Evolutionary conservation across 2,797 vertebrate species (phyloP).

Genomic region (Vespertilio murinus): DNA sequence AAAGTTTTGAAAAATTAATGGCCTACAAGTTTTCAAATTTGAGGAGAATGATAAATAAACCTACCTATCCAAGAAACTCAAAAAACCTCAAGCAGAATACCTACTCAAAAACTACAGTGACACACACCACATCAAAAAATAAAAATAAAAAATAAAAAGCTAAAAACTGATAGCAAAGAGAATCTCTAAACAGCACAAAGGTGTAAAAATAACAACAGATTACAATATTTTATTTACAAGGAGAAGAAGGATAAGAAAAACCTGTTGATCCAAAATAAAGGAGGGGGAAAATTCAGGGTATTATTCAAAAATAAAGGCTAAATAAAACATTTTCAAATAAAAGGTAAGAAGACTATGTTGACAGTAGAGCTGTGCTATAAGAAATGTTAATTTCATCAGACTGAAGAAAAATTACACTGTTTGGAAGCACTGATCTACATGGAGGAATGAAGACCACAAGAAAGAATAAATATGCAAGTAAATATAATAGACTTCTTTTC

Average conservation of each 20-base stretch:
- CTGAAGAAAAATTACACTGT: neutral
- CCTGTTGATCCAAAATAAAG: too few relatives aligned
- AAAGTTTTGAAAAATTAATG: neutral
- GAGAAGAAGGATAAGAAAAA: too few relatives aligned
- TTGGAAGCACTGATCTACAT: neutral
- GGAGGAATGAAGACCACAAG: too few relatives aligned
- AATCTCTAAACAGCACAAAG: neutral
- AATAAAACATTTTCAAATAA: too few relatives aligned
- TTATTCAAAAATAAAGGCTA: too few relatives aligned
- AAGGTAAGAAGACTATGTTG: too few relatives aligned
- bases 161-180: neutral
- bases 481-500: too few relatives aligned
- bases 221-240: neutral
- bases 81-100: neutral
- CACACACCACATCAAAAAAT: neutral
- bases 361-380: neutral
- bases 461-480: too few relatives aligned
- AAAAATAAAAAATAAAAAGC: neutral
- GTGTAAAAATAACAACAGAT: neutral
- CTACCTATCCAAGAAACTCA: neutral
- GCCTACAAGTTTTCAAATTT: slow-evolving; percentile 2
- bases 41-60: neutral
- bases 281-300: too few relatives aligned
- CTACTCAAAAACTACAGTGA: neutral
- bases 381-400: neutral